phyloP scores from a whole-genome alignment of 2,888 invertebrate species.

The Coleophora flavipennella region DNA sequence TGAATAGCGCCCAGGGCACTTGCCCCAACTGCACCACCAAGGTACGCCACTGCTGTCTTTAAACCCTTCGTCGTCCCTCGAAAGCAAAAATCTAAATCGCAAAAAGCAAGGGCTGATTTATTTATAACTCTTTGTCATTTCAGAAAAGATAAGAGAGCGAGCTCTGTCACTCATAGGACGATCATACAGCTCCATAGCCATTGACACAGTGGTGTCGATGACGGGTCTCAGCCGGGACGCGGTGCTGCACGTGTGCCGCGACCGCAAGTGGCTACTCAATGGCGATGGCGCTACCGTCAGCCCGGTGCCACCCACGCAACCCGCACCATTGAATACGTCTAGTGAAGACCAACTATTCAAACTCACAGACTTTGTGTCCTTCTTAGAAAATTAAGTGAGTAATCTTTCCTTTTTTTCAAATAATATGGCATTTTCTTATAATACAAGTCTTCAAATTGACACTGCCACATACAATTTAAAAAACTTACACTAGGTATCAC shows the following conservation, averaged over 20 bases:
- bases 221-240: constrained; percentile 82
- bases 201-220: constrained; percentile 83
- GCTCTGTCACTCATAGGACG: constrained; percentile 84
- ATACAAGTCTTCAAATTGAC: no score
- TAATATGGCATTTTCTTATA: no score
- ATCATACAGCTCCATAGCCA: constrained; percentile 89
- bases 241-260: constrained; percentile 75
- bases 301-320: constrained; percentile 76
- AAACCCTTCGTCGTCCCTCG: no score
- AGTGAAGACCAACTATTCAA: constrained; percentile 92
- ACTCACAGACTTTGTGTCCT: constrained; percentile 94
- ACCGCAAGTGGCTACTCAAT: constrained; percentile 83
- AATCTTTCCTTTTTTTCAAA: background rate
- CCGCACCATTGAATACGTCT: constrained; percentile 74
- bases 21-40: no score
- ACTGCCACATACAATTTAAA: no score
- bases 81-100: no score
- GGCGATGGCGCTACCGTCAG: constrained; percentile 79
- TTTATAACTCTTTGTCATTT: no score
- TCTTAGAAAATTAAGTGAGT: constrained; percentile 88
- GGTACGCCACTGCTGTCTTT: no score
- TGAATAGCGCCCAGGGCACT: no score
- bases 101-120: no score
- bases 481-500: no score
- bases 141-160: constrained; percentile 83